Base-by-base conservation (phyloP, 1,140 invertebrate genomes). In the Drosophila subobscura region DNA sequence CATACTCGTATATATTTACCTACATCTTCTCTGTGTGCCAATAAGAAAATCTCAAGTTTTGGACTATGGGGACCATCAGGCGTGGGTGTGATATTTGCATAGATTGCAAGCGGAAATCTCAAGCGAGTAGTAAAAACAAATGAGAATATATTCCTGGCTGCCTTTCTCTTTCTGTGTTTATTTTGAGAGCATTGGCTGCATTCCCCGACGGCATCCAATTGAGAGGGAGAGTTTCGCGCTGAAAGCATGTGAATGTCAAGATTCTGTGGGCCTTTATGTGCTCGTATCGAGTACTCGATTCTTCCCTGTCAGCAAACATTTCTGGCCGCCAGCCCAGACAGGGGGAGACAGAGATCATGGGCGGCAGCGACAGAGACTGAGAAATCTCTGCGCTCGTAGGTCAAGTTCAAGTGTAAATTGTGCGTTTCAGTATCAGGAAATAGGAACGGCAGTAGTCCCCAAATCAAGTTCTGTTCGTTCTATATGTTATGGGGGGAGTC, bases 41-140 rank as follows among this genome's bases (percentile, higher is more conserved):
- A 68, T 79, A 61, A 63, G 63, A 57, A 79, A 77, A 77, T 80
- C 64, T 78, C 60, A 52, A 37, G 77, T 70, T 77, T 63, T 10
- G 29, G 29, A 33, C 29, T 2, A 10, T 10, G 8, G 8, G 33
- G 33, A 37, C 12, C 33, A 37, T 37, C 10, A 12, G 56, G 64
- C 44, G 64, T 68, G 44, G 66, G 63, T 27, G 66, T 56, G 23
- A 72, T 61, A 68, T 73, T 73, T 73, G 57, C 59, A 73, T 51
- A 70, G 66, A 68, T 70, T 70, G 66, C 66, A 68, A 22, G 51
- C 67, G 50, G 50, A 46, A 41, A 33, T 33, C 25, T 23, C 23
- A 65, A n/a, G 20, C 12, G 54, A 67, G 27, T 46, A 65, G 47
- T 41, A 68, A 55, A 41, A 40, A 25, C 37, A 41, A 56, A 42